A percentile compares a stretch with the other conserved stretches of the same genome.
These are phyloP conservation scores for Danio jaintianensis DNA, from an alignment of 2,797 vertebrate genomes.

Conservation along the genomic window DNA sequence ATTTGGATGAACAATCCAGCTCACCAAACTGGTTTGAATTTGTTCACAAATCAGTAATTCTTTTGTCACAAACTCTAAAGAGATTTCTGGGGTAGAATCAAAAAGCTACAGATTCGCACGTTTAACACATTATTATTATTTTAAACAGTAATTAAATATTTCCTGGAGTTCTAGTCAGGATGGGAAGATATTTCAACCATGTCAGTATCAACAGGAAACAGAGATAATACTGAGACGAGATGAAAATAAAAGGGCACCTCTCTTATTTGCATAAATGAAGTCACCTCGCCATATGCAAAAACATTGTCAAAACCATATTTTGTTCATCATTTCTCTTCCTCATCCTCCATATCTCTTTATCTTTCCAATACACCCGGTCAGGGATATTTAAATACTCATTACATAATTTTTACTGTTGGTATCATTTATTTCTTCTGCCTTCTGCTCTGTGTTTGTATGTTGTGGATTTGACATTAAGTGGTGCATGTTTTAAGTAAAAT, in stretches of 20 bases:
- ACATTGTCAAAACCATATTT: constrained; percentile 2
- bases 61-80: no score
- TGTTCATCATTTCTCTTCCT: constrained; percentile 18
- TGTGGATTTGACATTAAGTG: background rate
- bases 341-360: constrained; percentile 22
- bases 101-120: background rate
- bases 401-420: constrained; percentile 24
- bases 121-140: background rate
- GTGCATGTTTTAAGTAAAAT: no score
- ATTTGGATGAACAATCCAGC: background rate
- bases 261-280: constrained; percentile 43
- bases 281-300: constrained; percentile 50
- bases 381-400: constrained; percentile 52
- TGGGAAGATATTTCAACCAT: background rate
- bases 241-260: background rate
- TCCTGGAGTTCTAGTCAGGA: background rate
- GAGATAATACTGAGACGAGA: background rate
- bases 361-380: constrained; percentile 12
- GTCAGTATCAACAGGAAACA: background rate
- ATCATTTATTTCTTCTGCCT: background rate
- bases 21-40: background rate
- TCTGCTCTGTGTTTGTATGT: background rate
- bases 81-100: background rate
- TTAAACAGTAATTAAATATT: background rate
- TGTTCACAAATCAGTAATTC: background rate